phyloP scores from a whole-genome alignment of 2,888 invertebrate species.

The Drosophila anceps region DNA sequence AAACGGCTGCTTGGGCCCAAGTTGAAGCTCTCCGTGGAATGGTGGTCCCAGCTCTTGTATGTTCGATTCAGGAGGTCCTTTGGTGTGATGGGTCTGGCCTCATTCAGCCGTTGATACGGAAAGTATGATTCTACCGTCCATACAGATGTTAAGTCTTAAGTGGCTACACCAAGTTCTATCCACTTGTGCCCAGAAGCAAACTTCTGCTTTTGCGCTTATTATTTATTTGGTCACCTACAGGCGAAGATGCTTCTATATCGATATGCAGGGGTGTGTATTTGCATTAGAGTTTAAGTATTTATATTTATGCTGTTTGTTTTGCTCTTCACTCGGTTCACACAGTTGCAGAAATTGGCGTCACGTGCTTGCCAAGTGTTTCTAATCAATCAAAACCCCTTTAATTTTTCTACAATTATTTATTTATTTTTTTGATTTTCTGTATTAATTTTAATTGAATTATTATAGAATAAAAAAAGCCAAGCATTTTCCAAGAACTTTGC shows the following conservation, averaged over 20 bases:
- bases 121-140: too few relatives aligned
- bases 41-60: too few relatives aligned
- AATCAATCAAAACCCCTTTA: neutral
- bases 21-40: too few relatives aligned
- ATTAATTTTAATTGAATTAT: neutral
- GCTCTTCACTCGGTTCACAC: too few relatives aligned
- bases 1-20: too few relatives aligned
- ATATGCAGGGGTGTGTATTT: too few relatives aligned
- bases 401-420: neutral
- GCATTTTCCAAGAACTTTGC: neutral
- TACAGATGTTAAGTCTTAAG: too few relatives aligned
- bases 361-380: neutral
- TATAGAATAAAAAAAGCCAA: neutral
- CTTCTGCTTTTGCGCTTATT: neutral
- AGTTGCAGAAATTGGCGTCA: neutral
- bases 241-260: neutral
- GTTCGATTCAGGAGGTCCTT: too few relatives aligned
- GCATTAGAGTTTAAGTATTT: neutral
- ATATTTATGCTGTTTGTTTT: neutral
- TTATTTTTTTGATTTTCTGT: neutral
- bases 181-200: too few relatives aligned
- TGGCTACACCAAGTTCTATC: too few relatives aligned
- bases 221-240: neutral
- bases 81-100: too few relatives aligned
- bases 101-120: too few relatives aligned